Conservation (phyloP, 2,113 vertebrate species). For the Accipiter virgatus region DNA sequence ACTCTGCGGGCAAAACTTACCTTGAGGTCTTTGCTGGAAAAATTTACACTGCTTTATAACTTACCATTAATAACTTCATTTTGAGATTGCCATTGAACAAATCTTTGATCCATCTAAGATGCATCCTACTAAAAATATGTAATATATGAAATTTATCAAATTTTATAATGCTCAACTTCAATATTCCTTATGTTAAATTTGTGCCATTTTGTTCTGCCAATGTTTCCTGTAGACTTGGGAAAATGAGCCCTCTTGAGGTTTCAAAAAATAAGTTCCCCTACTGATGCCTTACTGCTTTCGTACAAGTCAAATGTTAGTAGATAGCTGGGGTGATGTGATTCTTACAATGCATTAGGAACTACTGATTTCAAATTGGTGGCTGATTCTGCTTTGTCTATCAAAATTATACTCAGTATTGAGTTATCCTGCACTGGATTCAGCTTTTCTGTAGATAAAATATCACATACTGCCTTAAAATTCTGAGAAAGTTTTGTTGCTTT, state of each 20-base stretch:
- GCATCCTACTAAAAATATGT: neutral
- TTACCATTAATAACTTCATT: neutral
- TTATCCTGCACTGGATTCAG: neutral
- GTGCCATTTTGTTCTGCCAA: neutral
- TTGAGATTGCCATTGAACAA: neutral
- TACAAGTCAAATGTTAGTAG: neutral
- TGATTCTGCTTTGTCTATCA: neutral
- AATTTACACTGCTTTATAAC: neutral
- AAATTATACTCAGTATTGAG: neutral
- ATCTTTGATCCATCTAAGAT: neutral
- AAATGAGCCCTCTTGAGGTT: neutral
- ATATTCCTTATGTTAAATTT: neutral
- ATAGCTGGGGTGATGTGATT: neutral
- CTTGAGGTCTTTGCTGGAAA: neutral
- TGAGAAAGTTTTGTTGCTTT: neutral
- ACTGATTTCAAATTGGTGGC: neutral
- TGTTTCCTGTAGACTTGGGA: neutral
- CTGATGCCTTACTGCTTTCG: neutral
- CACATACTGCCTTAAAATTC: neutral
- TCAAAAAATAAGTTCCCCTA: neutral
- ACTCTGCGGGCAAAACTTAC: neutral
- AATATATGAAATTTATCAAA: neutral
- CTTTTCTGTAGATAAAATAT: neutral
- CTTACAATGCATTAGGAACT: neutral
- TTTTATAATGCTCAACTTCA: neutral